Base-by-base conservation (phyloP, 2,797 vertebrate species). In the Periparus ater region DNA sequence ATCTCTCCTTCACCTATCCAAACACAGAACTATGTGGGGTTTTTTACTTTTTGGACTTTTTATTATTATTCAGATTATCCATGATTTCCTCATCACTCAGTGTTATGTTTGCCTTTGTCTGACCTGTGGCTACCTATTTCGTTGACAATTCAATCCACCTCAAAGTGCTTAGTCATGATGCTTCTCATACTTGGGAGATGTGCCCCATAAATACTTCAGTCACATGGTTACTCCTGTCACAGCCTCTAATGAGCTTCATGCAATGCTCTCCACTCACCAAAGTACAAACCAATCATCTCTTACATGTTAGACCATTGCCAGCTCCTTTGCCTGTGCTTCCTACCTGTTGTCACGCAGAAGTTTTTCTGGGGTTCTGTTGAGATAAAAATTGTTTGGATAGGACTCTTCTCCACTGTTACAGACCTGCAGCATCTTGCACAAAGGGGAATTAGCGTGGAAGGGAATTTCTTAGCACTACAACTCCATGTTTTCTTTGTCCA, bases 231-330 rank as follows among this genome's bases (percentile, higher is more conserved):
- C 32, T 65, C 61, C n/a, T 23, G 23, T 27, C 55, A 63, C 58
- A 82, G 80, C 19, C 22, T 53, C 42, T 42, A 16, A 57, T 11
- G 47, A 54, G 34, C 68, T 68, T 44, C 34, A 15, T 48, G 51
- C 45, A 58, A 10, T 26, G 36, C 38, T 71, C n/a, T 29, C 27
- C 32, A 47, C 34, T 55, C 38, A 44, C 17, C 22, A 13, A 54
- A 68, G 17, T 25, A 72, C n/a, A 58, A 85, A n/a, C 27, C 8
- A 58, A 9, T 15, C 5, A 50, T 23, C 34, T 85, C 55, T 42
- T n/a, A 32, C 9, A 44, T 2, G 4, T 6, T 6, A 65, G 44
- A 66, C 7, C 29, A 30, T 0, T 58, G 65, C 40, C 58, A 60
- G 36, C 3, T 77, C 54, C 76, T 93, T 51, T 60, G 38, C 20